Base-by-base conservation (phyloP, 2,888 invertebrate species). In the Eupithecia subfuscata region DNA sequence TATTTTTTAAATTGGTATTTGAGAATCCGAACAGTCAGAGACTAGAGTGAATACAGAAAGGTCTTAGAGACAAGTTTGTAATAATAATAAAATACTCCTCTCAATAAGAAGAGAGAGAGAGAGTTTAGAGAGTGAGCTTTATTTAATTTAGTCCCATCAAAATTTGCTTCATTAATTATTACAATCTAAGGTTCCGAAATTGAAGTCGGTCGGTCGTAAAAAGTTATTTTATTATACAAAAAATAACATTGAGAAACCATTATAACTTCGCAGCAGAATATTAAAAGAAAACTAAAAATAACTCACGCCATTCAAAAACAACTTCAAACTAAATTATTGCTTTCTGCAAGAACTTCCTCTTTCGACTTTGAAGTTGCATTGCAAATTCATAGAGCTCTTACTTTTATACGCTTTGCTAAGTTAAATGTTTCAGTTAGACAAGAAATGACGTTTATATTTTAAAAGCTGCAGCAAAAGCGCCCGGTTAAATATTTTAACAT, bases 321-420 rank as follows among this genome's bases (percentile, higher is more conserved):
- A 16, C 16, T 64, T 34, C 16, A 8, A 64, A 34, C 16, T 64
- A 34, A 64, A 18, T 30, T 64, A 64, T 64, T 64, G 11, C 63
- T 64, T 25, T 30, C 63, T 64, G 63, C 63, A 64, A 18, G 63
- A 64, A 64, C 63, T 30, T 16, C 1, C 25, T 12, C 63, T 63
- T 30, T 30, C 48, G 0, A 30, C 34, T 64, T 30, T 30, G 63
- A 34, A 64, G 34, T 64, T 64, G 7, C 63, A 64, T 64, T 64
- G 16, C 34, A 18, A 64, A 64, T 64, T 64, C 34, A 64, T 30
- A 22, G 22, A 64, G 30, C 22, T 30, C 7, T 64, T 34, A 64
- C 7, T 64, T 64, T 64, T 34, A 64, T 64, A 34, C 63, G 30
- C 16, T 64, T 64, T 64, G 34, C 63, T 30, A 34, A 64, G 30